Conservation (phyloP, 2,113 vertebrate species). For the Lepus europaeus region DNA sequence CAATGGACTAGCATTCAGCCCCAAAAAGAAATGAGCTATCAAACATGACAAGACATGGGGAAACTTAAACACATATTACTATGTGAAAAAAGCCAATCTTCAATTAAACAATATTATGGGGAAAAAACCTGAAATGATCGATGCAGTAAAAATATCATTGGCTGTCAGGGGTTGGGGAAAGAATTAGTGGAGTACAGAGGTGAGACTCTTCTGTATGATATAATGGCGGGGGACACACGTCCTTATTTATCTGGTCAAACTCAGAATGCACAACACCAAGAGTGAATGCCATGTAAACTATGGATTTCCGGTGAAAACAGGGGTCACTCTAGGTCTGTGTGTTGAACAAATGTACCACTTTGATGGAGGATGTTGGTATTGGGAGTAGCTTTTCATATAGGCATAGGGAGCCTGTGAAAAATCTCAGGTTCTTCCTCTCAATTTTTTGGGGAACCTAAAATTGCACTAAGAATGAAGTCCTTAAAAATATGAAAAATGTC, state of each 20-base stretch:
- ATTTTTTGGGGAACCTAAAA: background rate
- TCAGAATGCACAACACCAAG: background rate
- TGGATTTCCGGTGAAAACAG: background rate
- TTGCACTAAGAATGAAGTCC: background rate
- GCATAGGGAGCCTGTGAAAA: background rate
- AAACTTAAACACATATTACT: background rate
- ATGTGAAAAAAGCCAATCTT: background rate
- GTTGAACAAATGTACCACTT: background rate
- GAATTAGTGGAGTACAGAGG: background rate
- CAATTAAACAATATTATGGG: background rate
- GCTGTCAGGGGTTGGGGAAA: background rate
- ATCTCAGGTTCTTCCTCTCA: background rate
- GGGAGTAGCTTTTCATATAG: accelerated
- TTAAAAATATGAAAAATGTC: background rate
- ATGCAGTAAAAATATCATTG: background rate
- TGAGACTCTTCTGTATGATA: too few species aligned
- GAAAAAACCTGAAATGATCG: background rate
- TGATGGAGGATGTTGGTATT: background rate
- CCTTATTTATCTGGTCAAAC: background rate
- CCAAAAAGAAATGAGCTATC: background rate
- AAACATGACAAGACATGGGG: background rate
- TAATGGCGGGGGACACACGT: background rate
- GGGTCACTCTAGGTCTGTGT: background rate
- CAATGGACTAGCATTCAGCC: background rate
- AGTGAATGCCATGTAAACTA: background rate